phyloP scores from a whole-genome alignment of 2,113 vertebrate species.

The Chloroceryle aenea region DNA sequence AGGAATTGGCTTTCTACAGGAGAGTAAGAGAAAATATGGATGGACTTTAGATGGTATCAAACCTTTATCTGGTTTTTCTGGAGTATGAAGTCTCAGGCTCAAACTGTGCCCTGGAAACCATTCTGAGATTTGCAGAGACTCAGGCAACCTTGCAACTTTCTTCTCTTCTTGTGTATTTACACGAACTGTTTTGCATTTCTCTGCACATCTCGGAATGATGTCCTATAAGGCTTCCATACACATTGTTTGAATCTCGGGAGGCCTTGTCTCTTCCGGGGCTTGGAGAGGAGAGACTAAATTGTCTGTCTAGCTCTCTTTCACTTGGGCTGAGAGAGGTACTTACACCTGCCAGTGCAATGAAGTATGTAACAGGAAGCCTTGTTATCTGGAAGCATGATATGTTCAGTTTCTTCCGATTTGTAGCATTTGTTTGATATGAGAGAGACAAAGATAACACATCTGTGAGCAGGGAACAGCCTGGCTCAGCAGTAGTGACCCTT shows the following conservation, averaged over 20 bases:
- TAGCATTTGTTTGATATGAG: neutral
- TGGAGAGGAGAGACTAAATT: neutral
- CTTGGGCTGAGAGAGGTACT: rapidly evolving
- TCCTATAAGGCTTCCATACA: rapidly evolving
- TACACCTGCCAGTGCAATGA: neutral
- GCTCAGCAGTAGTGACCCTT: neutral
- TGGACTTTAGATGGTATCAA: neutral
- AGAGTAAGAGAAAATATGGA: neutral
- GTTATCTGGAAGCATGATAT: neutral
- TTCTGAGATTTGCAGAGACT: too few relatives aligned
- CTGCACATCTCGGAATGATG: neutral
- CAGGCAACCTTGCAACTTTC: neutral
- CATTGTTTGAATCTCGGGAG: neutral
- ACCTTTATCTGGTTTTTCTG: neutral
- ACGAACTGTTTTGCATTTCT: neutral
- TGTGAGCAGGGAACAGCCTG: neutral
- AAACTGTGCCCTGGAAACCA: neutral
- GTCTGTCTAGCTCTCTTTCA: neutral
- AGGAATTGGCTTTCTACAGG: neutral
- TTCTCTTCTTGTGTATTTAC: neutral
- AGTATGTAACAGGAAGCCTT: neutral
- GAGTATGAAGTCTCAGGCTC: neutral
- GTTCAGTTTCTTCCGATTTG: neutral
- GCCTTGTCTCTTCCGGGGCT: neutral
- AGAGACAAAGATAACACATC: neutral